Percentiles rank a stretch among this genome's conserved stretches.
Evolutionary conservation across 1,140 invertebrate species (phyloP).

Genomic region (Drosophila busckii): DNA sequence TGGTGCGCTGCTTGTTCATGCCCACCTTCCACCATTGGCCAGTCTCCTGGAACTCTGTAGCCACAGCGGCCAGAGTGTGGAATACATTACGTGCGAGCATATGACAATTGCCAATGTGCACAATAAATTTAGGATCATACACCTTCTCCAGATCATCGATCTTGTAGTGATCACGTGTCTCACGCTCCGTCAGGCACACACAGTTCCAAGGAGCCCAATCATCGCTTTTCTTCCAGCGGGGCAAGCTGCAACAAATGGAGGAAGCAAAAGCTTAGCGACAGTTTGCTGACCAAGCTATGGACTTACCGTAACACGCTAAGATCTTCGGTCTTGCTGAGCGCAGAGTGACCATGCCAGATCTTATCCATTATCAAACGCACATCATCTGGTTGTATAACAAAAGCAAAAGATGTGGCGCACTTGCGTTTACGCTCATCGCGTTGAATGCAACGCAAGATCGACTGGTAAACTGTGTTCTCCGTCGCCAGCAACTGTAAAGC

Average conservation of each 20-base stretch:
- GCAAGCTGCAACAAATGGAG: constrained; percentile 61
- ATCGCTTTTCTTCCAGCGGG: constrained; percentile 80
- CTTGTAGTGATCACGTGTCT: constrained; percentile 81
- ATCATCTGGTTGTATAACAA: constrained; percentile 81
- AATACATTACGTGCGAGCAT: constrained; percentile 67
- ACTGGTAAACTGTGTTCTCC: constrained; percentile 78
- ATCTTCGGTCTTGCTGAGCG: constrained; percentile 81
- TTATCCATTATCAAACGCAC: constrained; percentile 82
- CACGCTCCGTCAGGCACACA: constrained; percentile 82
- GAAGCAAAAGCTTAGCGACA: neutral
- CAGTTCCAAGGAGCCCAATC: constrained; percentile 86
- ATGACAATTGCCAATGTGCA: constrained; percentile 66
- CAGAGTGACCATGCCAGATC: constrained; percentile 84
- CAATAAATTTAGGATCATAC: constrained; percentile 79
- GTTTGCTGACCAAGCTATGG: no score
- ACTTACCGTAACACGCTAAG: constrained; percentile 79
- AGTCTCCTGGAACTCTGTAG: constrained; percentile 67
- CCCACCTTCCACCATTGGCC: constrained; percentile 74
- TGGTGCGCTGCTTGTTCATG: constrained; percentile 69
- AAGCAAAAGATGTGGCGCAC: constrained; percentile 80
- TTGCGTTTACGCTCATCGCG: constrained; percentile 80
- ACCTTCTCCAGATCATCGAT: constrained; percentile 79
- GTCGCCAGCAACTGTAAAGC: constrained; percentile 47
- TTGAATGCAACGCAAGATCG: constrained; percentile 81
- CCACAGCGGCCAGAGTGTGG: constrained; percentile 64